Evolutionary conservation across 2,797 vertebrate species (phyloP).

Genomic region (Thamnophis elegans): DNA sequence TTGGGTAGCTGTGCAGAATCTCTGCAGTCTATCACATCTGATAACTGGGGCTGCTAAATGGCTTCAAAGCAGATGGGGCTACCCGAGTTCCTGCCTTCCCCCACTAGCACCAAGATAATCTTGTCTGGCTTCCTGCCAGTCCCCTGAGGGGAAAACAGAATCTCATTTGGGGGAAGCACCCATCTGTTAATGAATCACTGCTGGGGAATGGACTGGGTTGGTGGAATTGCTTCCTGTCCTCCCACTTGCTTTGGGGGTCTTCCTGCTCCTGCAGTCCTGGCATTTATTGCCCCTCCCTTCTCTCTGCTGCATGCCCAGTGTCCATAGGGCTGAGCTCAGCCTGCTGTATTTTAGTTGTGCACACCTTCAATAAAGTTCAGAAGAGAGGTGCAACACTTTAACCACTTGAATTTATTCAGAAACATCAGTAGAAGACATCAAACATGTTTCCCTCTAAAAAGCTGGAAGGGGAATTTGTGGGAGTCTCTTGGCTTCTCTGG

Average conservation of each 20-base stretch:
- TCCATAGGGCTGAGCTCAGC: neutral
- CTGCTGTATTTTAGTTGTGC: neutral
- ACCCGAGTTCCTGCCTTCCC: neutral
- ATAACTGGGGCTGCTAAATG: slow-evolving; percentile 1
- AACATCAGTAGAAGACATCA: neutral
- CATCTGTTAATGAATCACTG: neutral
- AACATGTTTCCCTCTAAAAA: neutral
- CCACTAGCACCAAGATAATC: neutral
- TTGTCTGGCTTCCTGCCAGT: slow-evolving; percentile 4
- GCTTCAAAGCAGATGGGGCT: slow-evolving; percentile 9
- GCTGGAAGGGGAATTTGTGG: neutral
- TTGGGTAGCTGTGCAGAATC: neutral
- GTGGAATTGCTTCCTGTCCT: neutral
- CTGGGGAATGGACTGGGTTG: neutral
- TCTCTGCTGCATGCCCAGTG: neutral
- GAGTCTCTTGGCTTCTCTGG: neutral
- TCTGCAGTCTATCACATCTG: slow-evolving; percentile 16
- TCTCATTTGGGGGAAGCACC: slow-evolving; percentile 9
- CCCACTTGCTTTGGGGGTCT: neutral
- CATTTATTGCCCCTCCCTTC: neutral
- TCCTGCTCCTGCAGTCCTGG: neutral
- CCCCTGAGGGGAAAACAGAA: slow-evolving; percentile 1
- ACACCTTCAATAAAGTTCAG: neutral
- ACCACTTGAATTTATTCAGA: neutral
- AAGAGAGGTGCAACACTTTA: neutral